These are phyloP conservation scores for Thripadectes ignobilis DNA, from an alignment of 2,797 vertebrate genomes.

Conservation along the genomic window DNA sequence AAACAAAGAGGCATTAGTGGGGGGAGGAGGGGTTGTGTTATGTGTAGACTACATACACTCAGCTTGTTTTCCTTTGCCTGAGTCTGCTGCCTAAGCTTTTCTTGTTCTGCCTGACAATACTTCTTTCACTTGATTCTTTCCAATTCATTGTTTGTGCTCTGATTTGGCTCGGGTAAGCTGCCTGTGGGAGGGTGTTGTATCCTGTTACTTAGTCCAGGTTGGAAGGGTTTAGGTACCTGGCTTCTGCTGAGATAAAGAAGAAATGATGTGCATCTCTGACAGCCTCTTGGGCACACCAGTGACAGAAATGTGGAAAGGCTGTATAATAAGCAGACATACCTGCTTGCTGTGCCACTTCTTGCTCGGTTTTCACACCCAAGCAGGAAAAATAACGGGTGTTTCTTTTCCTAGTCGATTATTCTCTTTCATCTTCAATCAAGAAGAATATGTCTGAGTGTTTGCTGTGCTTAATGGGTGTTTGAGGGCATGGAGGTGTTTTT, in stretches of 20 bases:
- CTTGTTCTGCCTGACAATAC: conserved; percentile 38
- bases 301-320: neutral
- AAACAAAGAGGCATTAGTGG: conserved; percentile 22
- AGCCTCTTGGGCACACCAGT: neutral
- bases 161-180: neutral
- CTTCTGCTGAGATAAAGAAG: neutral
- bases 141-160: conserved; percentile 34
- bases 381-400: neutral
- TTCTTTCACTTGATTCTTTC: conserved; percentile 48
- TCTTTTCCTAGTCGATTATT: neutral
- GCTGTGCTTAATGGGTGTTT: neutral
- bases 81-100: conserved; percentile 31
- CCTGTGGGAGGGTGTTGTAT: neutral
- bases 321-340: neutral
- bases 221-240: neutral
- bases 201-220: neutral
- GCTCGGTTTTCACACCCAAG: neutral
- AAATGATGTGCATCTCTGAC: neutral
- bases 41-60: neutral
- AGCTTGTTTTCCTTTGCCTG: conserved; percentile 47
- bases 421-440: neutral
- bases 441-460: neutral
- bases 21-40: conserved; percentile 1
- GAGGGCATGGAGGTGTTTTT: conserved; percentile 12
- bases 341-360: neutral